A percentile compares a stretch with the other conserved stretches of the same genome.
phyloP scores from a whole-genome alignment of 2,888 invertebrate species.

The Drosophila fungiperda region DNA sequence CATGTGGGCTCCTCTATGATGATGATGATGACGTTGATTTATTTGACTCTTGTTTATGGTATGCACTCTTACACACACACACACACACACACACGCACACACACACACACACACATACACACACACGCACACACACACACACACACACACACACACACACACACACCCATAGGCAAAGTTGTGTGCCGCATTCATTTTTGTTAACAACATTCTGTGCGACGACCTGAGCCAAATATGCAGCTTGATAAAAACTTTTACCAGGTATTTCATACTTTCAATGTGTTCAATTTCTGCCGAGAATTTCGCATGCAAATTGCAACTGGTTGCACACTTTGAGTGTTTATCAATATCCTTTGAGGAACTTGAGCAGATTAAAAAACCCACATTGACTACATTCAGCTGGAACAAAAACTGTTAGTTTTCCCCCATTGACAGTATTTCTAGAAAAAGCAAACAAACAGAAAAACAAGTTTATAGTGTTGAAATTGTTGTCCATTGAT shows the following conservation, averaged over 20 bases:
- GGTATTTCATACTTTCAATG: slow-evolving; percentile 41
- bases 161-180: slow-evolving; percentile 42
- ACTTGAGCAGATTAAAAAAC: slow-evolving; percentile 6
- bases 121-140: slow-evolving; percentile 15
- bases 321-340: slow-evolving; percentile 25
- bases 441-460: not conserved
- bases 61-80: slow-evolving; percentile 49
- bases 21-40: slow-evolving; percentile 71
- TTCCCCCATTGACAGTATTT: not conserved
- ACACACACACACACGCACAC: slow-evolving; percentile 21
- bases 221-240: slow-evolving; percentile 27
- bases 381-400: not conserved
- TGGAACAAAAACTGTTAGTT: not conserved
- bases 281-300: slow-evolving; percentile 33
- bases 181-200: slow-evolving; percentile 44
- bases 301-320: slow-evolving; percentile 27
- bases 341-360: slow-evolving; percentile 9
- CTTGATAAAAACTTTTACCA: slow-evolving; percentile 21
- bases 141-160: slow-evolving; percentile 9
- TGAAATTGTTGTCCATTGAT: not conserved
- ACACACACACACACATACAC: not conserved
- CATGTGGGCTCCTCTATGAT: slow-evolving; percentile 48
- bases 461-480: not conserved
- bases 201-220: slow-evolving; percentile 34
- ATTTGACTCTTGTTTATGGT: slow-evolving; percentile 71